Evolutionary conservation across 2,113 vertebrate genomes (phyloP).

Genomic region (Mustela lutreola): DNA sequence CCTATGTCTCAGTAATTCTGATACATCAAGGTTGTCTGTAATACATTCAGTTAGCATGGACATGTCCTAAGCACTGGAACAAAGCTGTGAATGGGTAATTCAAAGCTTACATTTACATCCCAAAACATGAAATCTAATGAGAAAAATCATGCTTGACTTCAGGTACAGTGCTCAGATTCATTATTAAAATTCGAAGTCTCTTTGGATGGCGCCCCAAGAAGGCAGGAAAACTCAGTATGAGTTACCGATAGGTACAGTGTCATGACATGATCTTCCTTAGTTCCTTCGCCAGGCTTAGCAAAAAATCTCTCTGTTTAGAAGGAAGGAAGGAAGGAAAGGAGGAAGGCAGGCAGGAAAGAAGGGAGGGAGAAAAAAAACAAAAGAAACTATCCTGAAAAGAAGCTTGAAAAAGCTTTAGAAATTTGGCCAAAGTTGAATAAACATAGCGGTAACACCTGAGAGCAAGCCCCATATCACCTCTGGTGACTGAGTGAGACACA

Average conservation of each 20-base stretch:
- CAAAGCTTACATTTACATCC: neutral
- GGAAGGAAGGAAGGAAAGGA: neutral
- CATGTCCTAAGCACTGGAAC: neutral
- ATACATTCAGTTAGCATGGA: neutral
- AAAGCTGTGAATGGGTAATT: neutral
- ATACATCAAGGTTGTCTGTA: neutral
- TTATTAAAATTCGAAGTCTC: neutral
- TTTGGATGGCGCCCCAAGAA: neutral
- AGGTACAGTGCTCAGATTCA: neutral
- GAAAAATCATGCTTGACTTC: neutral
- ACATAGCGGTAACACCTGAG: neutral
- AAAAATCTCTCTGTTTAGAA: neutral
- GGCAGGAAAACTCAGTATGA: neutral
- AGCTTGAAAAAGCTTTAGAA: neutral
- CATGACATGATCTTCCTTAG: neutral
- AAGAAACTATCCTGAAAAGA: neutral
- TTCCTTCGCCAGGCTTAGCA: neutral
- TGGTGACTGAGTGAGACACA: neutral
- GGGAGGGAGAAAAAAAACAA: neutral
- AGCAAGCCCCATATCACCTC: neutral
- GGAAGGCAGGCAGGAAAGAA: fast-evolving
- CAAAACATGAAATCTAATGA: neutral
- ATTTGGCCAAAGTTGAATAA: neutral
- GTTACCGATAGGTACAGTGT: fast-evolving
- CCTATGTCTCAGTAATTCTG: neutral